Conservation (phyloP, 2,113 vertebrate species). For the Archilochus colubris region DNA sequence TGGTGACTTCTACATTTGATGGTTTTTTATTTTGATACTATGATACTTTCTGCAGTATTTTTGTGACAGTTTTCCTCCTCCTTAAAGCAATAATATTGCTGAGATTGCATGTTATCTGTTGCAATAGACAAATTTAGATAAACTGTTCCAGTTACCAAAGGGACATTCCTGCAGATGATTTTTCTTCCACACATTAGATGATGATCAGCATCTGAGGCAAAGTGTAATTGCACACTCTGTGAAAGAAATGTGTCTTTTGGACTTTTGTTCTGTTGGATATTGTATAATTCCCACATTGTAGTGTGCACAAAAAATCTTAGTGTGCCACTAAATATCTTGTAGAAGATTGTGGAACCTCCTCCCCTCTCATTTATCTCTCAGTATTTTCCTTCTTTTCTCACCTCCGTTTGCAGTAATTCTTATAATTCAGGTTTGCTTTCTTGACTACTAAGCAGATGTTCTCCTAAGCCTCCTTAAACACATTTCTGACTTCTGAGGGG, state of each 20-base stretch:
- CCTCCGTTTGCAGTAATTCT: background rate
- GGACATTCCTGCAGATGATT: accelerated
- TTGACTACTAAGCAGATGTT: background rate
- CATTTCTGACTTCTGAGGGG: background rate
- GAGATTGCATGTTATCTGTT: accelerated
- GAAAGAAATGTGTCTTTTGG: background rate
- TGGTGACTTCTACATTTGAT: background rate
- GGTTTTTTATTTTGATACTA: background rate
- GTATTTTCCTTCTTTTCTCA: background rate
- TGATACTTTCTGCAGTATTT: background rate
- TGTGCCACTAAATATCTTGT: background rate
- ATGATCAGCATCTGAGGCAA: background rate
- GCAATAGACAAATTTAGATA: background rate
- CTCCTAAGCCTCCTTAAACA: background rate
- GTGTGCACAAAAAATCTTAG: no score
- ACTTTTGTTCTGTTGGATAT: background rate
- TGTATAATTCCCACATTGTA: background rate
- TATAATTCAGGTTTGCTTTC: background rate
- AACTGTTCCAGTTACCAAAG: background rate
- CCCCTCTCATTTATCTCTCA: background rate
- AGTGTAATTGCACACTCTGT: background rate
- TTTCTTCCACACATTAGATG: background rate
- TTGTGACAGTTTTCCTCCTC: background rate
- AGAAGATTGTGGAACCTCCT: background rate
- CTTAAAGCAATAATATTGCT: background rate